Evolutionary conservation across 2,797 vertebrate genomes (phyloP).

Genomic region (Xenops minutus): DNA sequence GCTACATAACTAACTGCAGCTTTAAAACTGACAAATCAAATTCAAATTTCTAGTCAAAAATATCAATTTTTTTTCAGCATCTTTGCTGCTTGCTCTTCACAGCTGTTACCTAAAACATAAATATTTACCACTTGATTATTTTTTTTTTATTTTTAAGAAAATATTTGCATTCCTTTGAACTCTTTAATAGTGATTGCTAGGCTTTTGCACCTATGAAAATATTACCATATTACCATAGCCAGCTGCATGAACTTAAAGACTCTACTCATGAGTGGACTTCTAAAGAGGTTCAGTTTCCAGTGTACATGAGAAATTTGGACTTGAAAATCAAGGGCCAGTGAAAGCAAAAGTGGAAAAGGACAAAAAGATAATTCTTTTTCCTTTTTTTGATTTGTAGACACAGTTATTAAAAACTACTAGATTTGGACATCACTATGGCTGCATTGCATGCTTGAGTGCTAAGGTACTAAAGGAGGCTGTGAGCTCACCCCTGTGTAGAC

Average conservation of each 20-base stretch:
- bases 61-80: not conserved
- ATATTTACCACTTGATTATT: not conserved
- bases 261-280: not conserved
- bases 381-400: not conserved
- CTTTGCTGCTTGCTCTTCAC: not conserved
- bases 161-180: not conserved
- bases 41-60: not conserved
- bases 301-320: not conserved
- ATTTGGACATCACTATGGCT: not conserved
- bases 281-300: not conserved
- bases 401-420: not conserved
- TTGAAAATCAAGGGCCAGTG: not conserved
- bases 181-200: not conserved
- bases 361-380: not conserved
- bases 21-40: not conserved
- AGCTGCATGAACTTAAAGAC: not conserved
- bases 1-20: not conserved
- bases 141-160: not conserved
- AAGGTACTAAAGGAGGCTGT: not conserved
- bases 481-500: not conserved
- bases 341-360: not conserved
- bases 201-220: not conserved
- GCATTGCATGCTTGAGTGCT: not conserved
- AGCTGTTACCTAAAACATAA: not conserved
- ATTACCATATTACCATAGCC: not conserved